A percentile compares a stretch with the other conserved stretches of the same genome.
Evolutionary conservation across 2,797 vertebrate genomes (phyloP).

Genomic region (Lithobates sylvaticus): DNA sequence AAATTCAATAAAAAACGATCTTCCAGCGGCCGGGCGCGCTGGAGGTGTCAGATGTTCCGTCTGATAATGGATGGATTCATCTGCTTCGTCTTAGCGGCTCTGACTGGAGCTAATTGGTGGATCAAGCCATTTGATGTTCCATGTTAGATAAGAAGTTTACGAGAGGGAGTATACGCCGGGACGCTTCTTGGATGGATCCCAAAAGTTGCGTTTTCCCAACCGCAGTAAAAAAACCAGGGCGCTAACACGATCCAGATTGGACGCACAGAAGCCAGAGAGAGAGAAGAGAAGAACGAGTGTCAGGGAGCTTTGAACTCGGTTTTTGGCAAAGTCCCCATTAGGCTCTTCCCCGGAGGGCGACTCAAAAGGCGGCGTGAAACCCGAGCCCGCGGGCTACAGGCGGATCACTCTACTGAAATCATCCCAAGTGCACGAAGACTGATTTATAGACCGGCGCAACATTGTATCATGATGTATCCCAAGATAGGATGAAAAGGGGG

Average conservation of each 20-base stretch:
- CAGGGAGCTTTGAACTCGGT: conserved; percentile 44
- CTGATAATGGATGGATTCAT: conserved; percentile 52
- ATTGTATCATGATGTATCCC: not conserved
- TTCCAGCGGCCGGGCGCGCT: not conserved
- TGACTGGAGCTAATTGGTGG: conserved; percentile 65
- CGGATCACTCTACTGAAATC: not conserved
- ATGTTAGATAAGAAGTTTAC: conserved; percentile 61
- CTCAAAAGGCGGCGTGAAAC: not conserved
- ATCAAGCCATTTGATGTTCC: conserved; percentile 64
- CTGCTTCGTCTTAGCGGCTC: conserved; percentile 72
- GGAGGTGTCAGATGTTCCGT: conserved; percentile 16
- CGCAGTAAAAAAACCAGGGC: conserved; percentile 52
- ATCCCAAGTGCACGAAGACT: not conserved
- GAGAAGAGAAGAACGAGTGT: conserved; percentile 62
- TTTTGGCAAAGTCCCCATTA: conserved; percentile 6
- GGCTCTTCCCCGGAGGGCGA: conserved; percentile 10
- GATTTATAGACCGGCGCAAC: not conserved
- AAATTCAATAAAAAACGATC: not conserved
- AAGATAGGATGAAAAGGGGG: conserved; percentile 1
- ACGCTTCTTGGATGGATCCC: conserved; percentile 67
- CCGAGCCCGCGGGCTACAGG: not conserved
- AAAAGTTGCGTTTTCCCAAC: conserved; percentile 51
- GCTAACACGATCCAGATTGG: conserved; percentile 72
- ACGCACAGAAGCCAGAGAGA: conserved; percentile 52
- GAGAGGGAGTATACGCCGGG: not conserved